phyloP scores from a whole-genome alignment of 2,888 invertebrate genomes.

The Callyntrura sp. region DNA sequence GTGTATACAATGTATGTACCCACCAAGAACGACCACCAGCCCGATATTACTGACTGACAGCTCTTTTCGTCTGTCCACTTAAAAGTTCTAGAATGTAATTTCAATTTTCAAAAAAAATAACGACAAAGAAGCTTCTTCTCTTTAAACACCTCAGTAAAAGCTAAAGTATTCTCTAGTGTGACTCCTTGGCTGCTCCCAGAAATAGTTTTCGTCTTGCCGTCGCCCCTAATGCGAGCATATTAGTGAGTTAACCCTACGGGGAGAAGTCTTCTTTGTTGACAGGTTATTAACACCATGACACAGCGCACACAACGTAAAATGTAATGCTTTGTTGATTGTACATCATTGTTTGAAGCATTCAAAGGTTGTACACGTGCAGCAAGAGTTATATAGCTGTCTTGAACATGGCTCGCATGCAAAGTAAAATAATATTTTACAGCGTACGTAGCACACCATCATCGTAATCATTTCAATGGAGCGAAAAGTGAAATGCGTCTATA shows the following conservation, averaged over 20 bases:
- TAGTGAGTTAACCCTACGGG: neutral
- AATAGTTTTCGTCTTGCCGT: neutral
- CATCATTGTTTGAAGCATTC: slow-evolving; percentile 8
- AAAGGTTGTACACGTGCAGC: slow-evolving; percentile 49
- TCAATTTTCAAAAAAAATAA: slow-evolving; percentile 26
- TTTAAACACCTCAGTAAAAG: slow-evolving; percentile 36
- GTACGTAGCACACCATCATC: neutral
- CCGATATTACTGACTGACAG: too few species aligned
- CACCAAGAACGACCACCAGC: too few species aligned
- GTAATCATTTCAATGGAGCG: slow-evolving; percentile 4
- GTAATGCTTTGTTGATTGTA: slow-evolving; percentile 5
- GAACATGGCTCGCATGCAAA: slow-evolving; percentile 41
- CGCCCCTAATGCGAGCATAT: too few species aligned
- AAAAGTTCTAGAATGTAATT: neutral
- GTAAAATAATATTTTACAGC: slow-evolving; percentile 28
- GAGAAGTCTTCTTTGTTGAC: slow-evolving; percentile 49
- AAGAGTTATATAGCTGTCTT: slow-evolving; percentile 10
- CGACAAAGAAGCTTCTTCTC: neutral
- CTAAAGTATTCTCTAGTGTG: slow-evolving; percentile 21
- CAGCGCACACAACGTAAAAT: neutral
- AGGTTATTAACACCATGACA: slow-evolving; percentile 63
- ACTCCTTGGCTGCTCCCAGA: neutral
- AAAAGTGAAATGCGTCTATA: neutral
- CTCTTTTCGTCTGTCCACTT: neutral
- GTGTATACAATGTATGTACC: neutral